Conservation (phyloP, 2,797 vertebrate species). For the Kryptolebias ocellatus region DNA sequence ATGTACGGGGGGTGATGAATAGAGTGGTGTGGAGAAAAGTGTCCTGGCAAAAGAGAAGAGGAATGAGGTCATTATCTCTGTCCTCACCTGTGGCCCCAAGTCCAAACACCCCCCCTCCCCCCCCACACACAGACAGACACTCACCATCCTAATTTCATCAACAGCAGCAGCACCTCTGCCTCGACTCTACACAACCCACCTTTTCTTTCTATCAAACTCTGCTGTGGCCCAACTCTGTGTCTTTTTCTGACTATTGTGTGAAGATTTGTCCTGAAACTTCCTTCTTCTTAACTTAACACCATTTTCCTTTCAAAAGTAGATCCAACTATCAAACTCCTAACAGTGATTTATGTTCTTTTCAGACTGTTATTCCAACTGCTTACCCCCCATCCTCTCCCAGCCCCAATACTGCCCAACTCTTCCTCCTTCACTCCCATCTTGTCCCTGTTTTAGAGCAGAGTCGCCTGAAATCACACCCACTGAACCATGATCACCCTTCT, state of each 20-base stretch:
- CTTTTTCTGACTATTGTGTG: not conserved
- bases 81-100: conserved; percentile 76
- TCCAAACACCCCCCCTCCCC: conserved; percentile 47
- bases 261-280: conserved; percentile 25
- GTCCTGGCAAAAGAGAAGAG: conserved; percentile 72
- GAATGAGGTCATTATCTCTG: conserved; percentile 81
- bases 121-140: conserved; percentile 47
- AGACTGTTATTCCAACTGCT: conserved; percentile 55
- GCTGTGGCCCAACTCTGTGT: conserved; percentile 6
- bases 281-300: conserved; percentile 3
- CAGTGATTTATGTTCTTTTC: conserved; percentile 44
- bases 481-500: conserved; percentile 66
- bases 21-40: conserved; percentile 61
- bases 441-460: conserved; percentile 35
- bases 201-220: conserved; percentile 18
- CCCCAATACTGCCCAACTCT: conserved; percentile 49
- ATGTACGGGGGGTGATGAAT: conserved; percentile 76
- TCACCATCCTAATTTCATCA: conserved; percentile 51
- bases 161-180: conserved; percentile 33
- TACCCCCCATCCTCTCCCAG: conserved; percentile 21
- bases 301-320: conserved; percentile 15
- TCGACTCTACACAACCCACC: conserved; percentile 25
- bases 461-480: conserved; percentile 72
- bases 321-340: conserved; percentile 43
- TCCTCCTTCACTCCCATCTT: conserved; percentile 1